phyloP scores from a whole-genome alignment of 2,888 invertebrate genomes.

The Philaethria dido region DNA sequence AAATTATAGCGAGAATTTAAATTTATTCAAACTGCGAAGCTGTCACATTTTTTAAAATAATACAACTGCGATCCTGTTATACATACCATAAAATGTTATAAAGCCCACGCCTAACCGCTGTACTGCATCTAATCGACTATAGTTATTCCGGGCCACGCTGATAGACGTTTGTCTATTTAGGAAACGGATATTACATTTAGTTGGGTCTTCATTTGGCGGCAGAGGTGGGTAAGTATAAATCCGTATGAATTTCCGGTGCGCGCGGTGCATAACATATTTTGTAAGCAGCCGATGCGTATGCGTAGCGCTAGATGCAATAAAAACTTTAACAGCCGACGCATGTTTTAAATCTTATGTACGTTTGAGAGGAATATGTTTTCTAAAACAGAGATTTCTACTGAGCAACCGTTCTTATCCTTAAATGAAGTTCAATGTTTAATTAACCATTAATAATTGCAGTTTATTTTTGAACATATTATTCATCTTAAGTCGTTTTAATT shows the following conservation, averaged over 20 bases:
- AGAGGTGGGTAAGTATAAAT: slow-evolving; percentile 79
- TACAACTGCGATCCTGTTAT: slow-evolving; percentile 36
- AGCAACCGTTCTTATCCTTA: slow-evolving; percentile 24
- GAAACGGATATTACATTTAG: slow-evolving; percentile 84
- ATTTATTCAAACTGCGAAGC: background rate
- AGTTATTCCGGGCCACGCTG: slow-evolving; percentile 80
- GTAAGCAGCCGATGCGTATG: slow-evolving; percentile 73
- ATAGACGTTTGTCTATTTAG: slow-evolving; percentile 83
- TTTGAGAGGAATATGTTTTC: slow-evolving; percentile 64
- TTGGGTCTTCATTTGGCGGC: slow-evolving; percentile 81
- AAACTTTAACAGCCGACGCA: slow-evolving; percentile 71
- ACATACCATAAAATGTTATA: slow-evolving; percentile 35
- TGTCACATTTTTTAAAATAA: slow-evolving; percentile 48
- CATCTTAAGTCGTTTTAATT: slow-evolving; percentile 60
- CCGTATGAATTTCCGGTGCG: slow-evolving; percentile 77
- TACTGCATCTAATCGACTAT: slow-evolving; percentile 76
- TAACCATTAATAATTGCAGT: slow-evolving; percentile 42
- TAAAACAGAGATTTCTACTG: slow-evolving; percentile 50
- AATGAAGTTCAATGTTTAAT: slow-evolving; percentile 22
- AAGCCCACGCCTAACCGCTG: slow-evolving; percentile 51
- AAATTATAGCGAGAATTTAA: too few species aligned
- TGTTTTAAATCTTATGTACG: slow-evolving; percentile 65
- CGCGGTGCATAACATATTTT: slow-evolving; percentile 79
- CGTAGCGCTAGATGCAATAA: slow-evolving; percentile 68
- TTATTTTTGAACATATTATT: slow-evolving; percentile 55